A percentile compares a stretch with the other conserved stretches of the same genome.
These are phyloP conservation scores for Garrulus glandarius DNA, from an alignment of 2,797 vertebrate genomes.

Conservation along the genomic window DNA sequence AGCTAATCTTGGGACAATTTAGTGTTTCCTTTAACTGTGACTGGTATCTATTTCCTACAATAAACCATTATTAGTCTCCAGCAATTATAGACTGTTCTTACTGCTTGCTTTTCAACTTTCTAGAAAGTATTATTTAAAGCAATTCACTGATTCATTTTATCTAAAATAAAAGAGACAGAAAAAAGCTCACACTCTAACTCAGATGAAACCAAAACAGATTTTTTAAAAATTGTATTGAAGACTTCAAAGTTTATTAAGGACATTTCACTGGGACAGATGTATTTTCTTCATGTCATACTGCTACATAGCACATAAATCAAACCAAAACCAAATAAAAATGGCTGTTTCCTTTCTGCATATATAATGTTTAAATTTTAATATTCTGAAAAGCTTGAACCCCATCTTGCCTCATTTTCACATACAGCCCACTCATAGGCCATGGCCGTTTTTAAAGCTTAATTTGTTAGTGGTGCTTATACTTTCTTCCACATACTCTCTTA, in stretches of 20 bases:
- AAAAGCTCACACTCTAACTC: background rate
- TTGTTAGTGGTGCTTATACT: background rate
- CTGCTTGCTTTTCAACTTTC: background rate
- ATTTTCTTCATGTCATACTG: background rate
- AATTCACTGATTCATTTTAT: background rate
- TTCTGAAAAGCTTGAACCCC: background rate
- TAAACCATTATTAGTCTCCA: background rate
- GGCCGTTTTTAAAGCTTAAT: background rate
- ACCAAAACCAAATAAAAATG: background rate
- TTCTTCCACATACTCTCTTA: background rate
- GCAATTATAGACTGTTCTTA: background rate
- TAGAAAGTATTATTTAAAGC: background rate
- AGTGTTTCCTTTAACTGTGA: conserved; percentile 7
- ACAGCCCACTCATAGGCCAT: background rate
- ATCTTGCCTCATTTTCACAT: background rate
- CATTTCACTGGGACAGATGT: background rate
- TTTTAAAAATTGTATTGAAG: background rate
- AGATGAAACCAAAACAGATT: background rate
- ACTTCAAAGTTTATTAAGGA: background rate
- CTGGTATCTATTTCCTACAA: background rate
- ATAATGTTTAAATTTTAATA: background rate
- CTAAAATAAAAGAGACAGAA: background rate
- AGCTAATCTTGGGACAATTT: conserved; percentile 74
- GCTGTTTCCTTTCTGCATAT: background rate
- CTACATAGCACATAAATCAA: background rate